phyloP scores from a whole-genome alignment of 2,888 invertebrate species.

The Melanchra persicariae region DNA sequence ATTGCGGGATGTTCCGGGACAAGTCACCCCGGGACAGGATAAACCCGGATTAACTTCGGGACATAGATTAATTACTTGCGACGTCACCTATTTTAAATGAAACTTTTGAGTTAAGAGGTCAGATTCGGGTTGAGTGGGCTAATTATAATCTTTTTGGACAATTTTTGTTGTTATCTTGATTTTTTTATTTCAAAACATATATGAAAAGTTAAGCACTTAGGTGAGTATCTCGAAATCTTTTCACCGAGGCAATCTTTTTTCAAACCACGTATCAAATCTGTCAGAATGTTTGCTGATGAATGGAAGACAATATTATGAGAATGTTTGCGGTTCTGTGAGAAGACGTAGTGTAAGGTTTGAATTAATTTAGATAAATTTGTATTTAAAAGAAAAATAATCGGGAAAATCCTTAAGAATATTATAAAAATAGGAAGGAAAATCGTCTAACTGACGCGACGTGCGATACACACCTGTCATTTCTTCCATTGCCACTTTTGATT shows the following conservation, averaged over 20 bases:
- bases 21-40: slow-evolving; percentile 62
- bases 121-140: slow-evolving; percentile 45
- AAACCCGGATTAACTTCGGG: slow-evolving; percentile 67
- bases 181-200: background rate
- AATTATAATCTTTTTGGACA: slow-evolving; percentile 21
- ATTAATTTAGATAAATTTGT: too few relatives aligned
- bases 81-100: slow-evolving; percentile 62
- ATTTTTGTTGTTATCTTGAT: background rate
- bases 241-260: too few relatives aligned
- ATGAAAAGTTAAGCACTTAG: background rate
- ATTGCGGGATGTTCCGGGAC: slow-evolving; percentile 54
- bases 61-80: slow-evolving; percentile 71
- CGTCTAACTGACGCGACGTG: too few relatives aligned
- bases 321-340: too few relatives aligned
- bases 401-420: too few relatives aligned
- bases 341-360: too few relatives aligned
- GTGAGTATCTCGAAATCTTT: background rate
- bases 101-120: slow-evolving; percentile 56
- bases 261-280: too few relatives aligned
- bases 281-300: background rate
- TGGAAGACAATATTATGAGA: too few relatives aligned
- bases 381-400: too few relatives aligned
- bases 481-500: too few relatives aligned
- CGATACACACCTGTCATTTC: too few relatives aligned
- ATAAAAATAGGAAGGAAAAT: too few relatives aligned